phyloP scores from a whole-genome alignment of 2,888 invertebrate genomes.

The Sminthurinus aureus region DNA sequence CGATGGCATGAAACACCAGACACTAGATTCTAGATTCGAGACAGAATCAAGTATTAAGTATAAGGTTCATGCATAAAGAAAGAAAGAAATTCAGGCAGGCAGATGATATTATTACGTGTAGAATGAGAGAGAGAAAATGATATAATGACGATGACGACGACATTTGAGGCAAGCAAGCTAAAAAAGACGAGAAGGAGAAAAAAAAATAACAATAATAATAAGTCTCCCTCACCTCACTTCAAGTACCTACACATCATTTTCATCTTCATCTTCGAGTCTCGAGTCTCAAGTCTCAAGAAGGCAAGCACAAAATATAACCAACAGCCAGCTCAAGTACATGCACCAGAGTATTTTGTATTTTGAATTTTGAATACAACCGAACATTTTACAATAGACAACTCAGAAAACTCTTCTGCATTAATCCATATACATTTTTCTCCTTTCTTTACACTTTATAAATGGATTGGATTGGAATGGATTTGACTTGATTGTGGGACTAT shows the following conservation, averaged over 20 bases:
- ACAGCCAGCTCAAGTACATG: background rate
- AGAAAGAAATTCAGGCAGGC: background rate
- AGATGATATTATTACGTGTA: background rate
- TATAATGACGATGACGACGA: conserved; percentile 1
- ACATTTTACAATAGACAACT: too few relatives aligned
- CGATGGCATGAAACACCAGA: background rate
- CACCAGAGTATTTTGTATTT: too few relatives aligned
- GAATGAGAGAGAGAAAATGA: background rate
- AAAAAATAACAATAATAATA: conserved; percentile 15
- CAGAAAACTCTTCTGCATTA: too few relatives aligned
- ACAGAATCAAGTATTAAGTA: too few relatives aligned
- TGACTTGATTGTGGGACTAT: too few relatives aligned
- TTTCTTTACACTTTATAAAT: too few relatives aligned
- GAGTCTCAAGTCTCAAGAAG: background rate
- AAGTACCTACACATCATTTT: background rate
- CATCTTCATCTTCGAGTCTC: background rate
- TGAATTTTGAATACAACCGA: too few relatives aligned
- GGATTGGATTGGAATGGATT: too few relatives aligned
- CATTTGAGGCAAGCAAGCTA: too few relatives aligned
- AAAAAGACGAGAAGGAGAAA: background rate
- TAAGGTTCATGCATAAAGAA: too few relatives aligned
- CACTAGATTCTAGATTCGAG: too few relatives aligned
- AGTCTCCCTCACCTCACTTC: conserved; percentile 3
- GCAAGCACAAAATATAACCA: background rate
- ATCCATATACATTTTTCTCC: too few relatives aligned